Base-by-base conservation (phyloP, 2,797 vertebrate species). In the Acipenser transmontanus region DNA sequence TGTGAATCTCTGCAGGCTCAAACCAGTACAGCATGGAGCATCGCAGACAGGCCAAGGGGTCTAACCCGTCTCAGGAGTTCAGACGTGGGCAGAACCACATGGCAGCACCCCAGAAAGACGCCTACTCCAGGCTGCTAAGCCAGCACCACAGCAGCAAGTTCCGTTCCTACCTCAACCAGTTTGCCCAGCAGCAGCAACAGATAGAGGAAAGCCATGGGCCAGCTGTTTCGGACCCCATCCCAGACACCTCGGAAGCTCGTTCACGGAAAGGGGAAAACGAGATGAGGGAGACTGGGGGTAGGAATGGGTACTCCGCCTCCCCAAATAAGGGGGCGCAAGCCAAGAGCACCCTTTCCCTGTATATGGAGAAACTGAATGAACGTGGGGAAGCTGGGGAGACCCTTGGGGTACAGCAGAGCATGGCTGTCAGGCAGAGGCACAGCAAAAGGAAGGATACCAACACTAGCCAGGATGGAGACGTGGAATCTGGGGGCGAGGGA, bases 61-160 rank as follows among this genome's bases (percentile, higher is more conserved):
- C 66, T 17, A 59, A 72, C 63, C 69, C 65, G 52, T 69, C 71
- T 57, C 81, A 82, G 14, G 81, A 87, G 59, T n/a, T 73, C 7
- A 93, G 78, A 72, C 85, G 81, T 63, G 77, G 73, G 2, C 67
- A 74, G 12, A 80, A 76, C 74, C 89, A 77, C 66, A 69, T 76
- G 0, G 11, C 61, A 12, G 69, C 77, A 67, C 80, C 87, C 9
- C 89, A 89, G 77, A 96, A 95, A 81, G 92, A 93, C 0, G 92
- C 92, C 2, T 94, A 94, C 0, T 80, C 87, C 9, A 81, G 87
- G 70, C 89, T 95, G 0, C 81, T 93, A 64, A 91, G 89, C 7
- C 93, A 93, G 75, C 93, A 95, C 72, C 84, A 85, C 78, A 93
- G 93, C 1, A 83, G 80, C 64, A 86, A 91, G 47, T 93, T 94